Percentiles rank a stretch among this genome's conserved stretches.
Evolutionary conservation across 2,113 vertebrate species (phyloP).

Genomic region (Chloroceryle aenea): DNA sequence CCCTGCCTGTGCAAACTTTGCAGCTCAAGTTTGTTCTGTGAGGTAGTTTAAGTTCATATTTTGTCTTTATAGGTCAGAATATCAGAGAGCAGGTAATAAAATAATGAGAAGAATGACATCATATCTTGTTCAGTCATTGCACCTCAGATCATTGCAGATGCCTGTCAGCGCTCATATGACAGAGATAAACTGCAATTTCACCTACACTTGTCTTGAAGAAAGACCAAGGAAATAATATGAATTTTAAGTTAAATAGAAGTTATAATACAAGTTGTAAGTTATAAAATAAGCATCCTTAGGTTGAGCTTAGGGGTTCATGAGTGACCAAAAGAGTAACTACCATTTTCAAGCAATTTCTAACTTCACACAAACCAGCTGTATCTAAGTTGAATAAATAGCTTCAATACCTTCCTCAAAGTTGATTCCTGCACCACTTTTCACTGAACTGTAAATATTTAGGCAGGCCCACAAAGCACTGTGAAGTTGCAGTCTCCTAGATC

Average conservation of each 20-base stretch:
- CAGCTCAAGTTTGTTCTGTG: not conserved
- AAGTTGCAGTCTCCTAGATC: not conserved
- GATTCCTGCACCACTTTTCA: not conserved
- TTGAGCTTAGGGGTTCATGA: not conserved
- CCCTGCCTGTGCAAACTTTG: not conserved
- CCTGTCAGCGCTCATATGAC: not conserved
- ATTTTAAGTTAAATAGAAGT: too few species aligned
- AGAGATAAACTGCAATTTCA: not conserved
- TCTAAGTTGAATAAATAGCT: not conserved
- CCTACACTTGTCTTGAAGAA: not conserved
- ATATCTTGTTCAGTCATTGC: not conserved
- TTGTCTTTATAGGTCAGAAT: not conserved
- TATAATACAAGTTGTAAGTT: too few species aligned
- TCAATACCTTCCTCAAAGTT: not conserved
- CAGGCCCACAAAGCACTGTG: not conserved
- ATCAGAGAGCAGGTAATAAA: not conserved
- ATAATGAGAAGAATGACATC: not conserved
- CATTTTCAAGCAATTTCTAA: not conserved
- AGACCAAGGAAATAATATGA: not conserved
- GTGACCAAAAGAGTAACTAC: not conserved
- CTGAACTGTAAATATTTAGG: not conserved
- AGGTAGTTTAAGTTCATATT: not conserved
- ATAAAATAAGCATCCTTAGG: not conserved
- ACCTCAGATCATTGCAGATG: not conserved
- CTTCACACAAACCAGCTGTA: not conserved